These are phyloP conservation scores for Lipotes vexillifer DNA, from an alignment of 2,113 vertebrate genomes.

Conservation along the genomic window DNA sequence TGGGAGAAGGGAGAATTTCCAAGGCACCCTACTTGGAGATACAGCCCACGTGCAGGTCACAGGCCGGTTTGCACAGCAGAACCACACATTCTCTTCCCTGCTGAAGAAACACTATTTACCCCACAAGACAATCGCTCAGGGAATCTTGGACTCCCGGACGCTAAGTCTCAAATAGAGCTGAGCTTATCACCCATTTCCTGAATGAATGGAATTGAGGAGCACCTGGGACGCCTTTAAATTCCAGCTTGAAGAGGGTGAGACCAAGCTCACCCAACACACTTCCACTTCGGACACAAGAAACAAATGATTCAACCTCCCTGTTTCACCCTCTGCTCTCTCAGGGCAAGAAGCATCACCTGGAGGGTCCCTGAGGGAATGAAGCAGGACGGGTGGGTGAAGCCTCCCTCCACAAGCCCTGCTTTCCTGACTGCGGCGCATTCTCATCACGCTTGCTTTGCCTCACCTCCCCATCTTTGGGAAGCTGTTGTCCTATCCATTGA, in stretches of 20 bases:
- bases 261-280: neutral
- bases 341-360: neutral
- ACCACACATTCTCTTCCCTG: neutral
- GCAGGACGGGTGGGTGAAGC: neutral
- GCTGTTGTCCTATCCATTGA: neutral
- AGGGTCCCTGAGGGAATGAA: neutral
- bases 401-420: neutral
- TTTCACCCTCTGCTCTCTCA: neutral
- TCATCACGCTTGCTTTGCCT: too few relatives aligned
- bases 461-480: neutral
- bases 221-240: neutral
- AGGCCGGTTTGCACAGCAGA: neutral
- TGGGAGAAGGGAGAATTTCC: neutral
- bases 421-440: neutral
- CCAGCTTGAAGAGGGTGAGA: neutral
- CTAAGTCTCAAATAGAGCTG: neutral
- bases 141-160: neutral
- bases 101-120: neutral
- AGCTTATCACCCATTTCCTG: neutral
- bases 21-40: neutral
- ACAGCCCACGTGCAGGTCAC: neutral
- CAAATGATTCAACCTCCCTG: neutral
- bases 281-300: neutral
- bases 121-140: fast-evolving
- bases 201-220: neutral